Evolutionary conservation across 2,113 vertebrate species (phyloP), one percentile per base, ranked within the genome.

Genomic region (Telmatochromis bifrenatus): DNA sequence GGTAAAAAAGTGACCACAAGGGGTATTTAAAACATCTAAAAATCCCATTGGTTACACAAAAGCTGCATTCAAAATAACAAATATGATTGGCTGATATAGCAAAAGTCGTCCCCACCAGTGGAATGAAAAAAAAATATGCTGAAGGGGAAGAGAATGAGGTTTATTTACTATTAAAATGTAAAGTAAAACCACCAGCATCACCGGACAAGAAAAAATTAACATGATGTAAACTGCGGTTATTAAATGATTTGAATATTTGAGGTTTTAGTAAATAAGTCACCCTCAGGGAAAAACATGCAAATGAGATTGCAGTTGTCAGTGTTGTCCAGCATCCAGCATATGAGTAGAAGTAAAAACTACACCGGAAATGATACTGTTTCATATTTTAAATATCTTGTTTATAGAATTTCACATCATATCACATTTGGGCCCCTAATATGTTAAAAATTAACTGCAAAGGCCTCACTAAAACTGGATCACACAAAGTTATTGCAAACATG

Each of bases 121-220:
- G 62, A 85, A 23, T 68, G 45, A 65, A 35, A 51, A 68, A 73
- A 65, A 9, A 70, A 68, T 28, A 87, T 79, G 65, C n/a, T 54
- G 68, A 81, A 73, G 84, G 82, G 83, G 82, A 77, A 81, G 77
- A 62, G 62, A 23, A 35, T 56, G 54, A 45, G 49, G 35, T 92
- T 62, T 93, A 84, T 96, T 95, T 95, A 95, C 90, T 91, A 91
- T 94, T 79, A 13, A 39, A 35, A 91, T 89, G 91, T 87, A 94
- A 94, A 94, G 92, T 23, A 68, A 90, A 75, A 92, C 80, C 23
- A 58, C 26, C 23, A 31, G 12, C 7, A 15, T 82, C 17, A 42
- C 10, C 33, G 6, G 14, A 21, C 6, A 53, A 31, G 13, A 9
- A 54, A 65, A 23, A 47, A 19, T 9, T 37, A 21, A 13, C 42